Conservation (phyloP, 2,888 invertebrate genomes). For the Plagodis pulveraria region DNA sequence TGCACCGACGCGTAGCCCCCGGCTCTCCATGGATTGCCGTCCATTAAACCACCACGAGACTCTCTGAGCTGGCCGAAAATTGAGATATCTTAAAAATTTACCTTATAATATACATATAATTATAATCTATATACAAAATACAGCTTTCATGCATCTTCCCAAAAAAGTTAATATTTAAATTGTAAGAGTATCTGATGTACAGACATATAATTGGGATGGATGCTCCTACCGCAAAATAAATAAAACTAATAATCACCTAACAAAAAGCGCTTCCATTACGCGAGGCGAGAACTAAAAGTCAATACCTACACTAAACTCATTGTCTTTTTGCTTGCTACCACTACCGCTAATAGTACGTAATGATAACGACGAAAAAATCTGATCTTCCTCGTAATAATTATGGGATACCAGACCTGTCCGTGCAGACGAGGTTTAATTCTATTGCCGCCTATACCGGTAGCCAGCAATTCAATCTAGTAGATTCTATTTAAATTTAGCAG, state of each 20-base stretch:
- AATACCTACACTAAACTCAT: conserved; percentile 55
- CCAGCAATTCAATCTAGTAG: conserved; percentile 42
- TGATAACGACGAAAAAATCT: conserved; percentile 59
- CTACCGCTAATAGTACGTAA: conserved; percentile 54
- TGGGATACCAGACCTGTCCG: conserved; percentile 43
- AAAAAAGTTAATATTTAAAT: no score
- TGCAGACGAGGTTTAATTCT: conserved; percentile 30
- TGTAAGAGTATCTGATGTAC: no score
- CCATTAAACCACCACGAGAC: no score
- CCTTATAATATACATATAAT: no score
- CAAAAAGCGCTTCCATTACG: conserved; percentile 23
- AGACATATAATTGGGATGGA: no score
- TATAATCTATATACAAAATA: no score
- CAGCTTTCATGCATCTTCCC: no score
- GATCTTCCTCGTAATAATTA: conserved; percentile 60
- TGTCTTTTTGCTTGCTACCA: conserved; percentile 58
- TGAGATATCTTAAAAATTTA: no score
- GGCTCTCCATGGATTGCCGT: no score
- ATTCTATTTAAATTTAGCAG: conserved; percentile 35
- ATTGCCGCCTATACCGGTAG: conserved; percentile 18
- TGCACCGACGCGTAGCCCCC: no score
- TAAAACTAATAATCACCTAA: conserved; percentile 22
- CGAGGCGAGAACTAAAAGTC: conserved; percentile 52
- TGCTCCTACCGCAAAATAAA: conserved; percentile 6
- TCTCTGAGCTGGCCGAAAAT: no score